Percentiles rank a stretch among this genome's conserved stretches.
Evolutionary conservation across 1,140 invertebrate genomes (phyloP).

Genomic region (Lethrus apterus): DNA sequence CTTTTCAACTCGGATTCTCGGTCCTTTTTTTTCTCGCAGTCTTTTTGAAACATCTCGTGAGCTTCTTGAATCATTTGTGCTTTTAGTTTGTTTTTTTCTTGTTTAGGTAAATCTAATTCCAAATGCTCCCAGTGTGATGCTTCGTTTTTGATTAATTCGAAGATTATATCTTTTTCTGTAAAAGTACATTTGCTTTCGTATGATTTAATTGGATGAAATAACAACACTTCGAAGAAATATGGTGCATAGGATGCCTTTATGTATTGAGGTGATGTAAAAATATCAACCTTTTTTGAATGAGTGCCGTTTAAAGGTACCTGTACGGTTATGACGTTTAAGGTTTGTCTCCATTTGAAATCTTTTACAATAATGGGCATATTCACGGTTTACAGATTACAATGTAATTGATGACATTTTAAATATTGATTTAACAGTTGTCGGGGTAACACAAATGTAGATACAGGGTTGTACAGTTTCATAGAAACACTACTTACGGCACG

Average conservation of each 20-base stretch:
- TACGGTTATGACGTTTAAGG: conserved; percentile 47
- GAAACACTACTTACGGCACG: too few relatives aligned
- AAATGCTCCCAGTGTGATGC: conserved; percentile 50
- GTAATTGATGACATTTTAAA: not conserved
- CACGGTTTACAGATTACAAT: conserved; percentile 16
- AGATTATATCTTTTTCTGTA: conserved; percentile 46
- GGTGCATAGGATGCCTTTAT: conserved; percentile 59
- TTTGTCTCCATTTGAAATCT: conserved; percentile 63
- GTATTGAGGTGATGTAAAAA: conserved; percentile 56
- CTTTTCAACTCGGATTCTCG: conserved; percentile 43
- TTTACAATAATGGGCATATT: conserved; percentile 65
- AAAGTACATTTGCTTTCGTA: conserved; percentile 52
- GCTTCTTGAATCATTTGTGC: conserved; percentile 45
- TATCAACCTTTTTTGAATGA: conserved; percentile 48
- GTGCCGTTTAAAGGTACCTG: conserved; percentile 48
- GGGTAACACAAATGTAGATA: not conserved
- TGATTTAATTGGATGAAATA: conserved; percentile 49
- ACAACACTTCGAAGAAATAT: conserved; percentile 59
- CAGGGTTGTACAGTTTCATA: too few relatives aligned
- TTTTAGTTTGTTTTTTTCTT: conserved; percentile 48
- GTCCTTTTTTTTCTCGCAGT: conserved; percentile 46
- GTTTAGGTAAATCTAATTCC: conserved; percentile 46
- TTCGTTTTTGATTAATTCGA: conserved; percentile 54
- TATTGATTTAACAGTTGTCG: not conserved
- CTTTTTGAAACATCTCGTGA: conserved; percentile 43